These are phyloP conservation scores for Gonatopus flavifemur DNA, from an alignment of 1,140 invertebrate genomes.

Conservation along the genomic window DNA sequence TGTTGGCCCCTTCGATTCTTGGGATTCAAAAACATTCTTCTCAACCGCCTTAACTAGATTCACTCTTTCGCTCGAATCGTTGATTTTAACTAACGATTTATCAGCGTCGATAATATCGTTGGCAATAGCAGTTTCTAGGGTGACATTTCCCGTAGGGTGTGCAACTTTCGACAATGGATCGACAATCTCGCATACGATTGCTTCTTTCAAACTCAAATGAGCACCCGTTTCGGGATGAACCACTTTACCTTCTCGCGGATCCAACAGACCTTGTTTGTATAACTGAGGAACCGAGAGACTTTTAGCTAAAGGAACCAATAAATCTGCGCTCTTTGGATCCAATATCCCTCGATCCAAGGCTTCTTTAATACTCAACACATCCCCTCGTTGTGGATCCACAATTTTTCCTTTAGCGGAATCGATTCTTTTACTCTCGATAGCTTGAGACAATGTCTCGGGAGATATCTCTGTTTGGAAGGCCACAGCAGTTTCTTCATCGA, in stretches of 20 bases:
- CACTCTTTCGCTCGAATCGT: slow-evolving; percentile 62
- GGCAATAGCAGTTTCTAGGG: slow-evolving; percentile 78
- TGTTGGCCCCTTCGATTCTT: slow-evolving; percentile 37
- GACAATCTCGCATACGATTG: slow-evolving; percentile 83
- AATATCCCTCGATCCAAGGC: slow-evolving; percentile 83
- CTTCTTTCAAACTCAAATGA: slow-evolving; percentile 75
- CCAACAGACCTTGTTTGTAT: slow-evolving; percentile 79
- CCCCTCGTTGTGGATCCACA: slow-evolving; percentile 79
- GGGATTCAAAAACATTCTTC: slow-evolving; percentile 64
- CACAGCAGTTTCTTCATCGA: slow-evolving; percentile 73
- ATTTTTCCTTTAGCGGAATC: slow-evolving; percentile 77
- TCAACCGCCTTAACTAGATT: slow-evolving; percentile 73
- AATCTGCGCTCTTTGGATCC: slow-evolving; percentile 74
- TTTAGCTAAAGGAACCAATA: slow-evolving; percentile 79
- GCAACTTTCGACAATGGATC: slow-evolving; percentile 69
- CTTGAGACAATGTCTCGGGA: slow-evolving; percentile 68
- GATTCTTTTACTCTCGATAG: slow-evolving; percentile 73
- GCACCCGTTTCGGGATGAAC: slow-evolving; percentile 87
- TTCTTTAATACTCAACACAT: slow-evolving; percentile 77
- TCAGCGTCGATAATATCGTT: slow-evolving; percentile 75
- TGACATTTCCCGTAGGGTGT: slow-evolving; percentile 66
- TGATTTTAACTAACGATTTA: slow-evolving; percentile 70
- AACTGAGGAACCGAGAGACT: slow-evolving; percentile 81
- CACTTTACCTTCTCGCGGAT: slow-evolving; percentile 76
- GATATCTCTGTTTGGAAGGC: slow-evolving; percentile 65